Evolutionary conservation across 2,797 vertebrate species (phyloP).

Genomic region (Premnoplex brunnescens): DNA sequence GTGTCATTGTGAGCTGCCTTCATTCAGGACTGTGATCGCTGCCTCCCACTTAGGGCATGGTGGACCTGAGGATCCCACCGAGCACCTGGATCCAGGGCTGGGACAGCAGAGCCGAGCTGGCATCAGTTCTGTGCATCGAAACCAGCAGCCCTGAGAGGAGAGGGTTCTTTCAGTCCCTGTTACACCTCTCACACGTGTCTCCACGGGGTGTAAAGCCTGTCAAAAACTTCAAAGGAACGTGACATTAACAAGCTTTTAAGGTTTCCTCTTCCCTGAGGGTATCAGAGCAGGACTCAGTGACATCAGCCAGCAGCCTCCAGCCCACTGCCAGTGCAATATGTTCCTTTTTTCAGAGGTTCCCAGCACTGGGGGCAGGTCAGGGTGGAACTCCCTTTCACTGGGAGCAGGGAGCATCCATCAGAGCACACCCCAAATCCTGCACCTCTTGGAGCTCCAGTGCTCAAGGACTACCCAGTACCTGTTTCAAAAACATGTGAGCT

Average conservation of each 20-base stretch:
- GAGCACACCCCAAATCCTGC: background rate
- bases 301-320: background rate
- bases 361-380: background rate
- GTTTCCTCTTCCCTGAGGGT: background rate
- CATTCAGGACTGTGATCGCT: background rate
- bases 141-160: fast-evolving
- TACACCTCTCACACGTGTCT: background rate
- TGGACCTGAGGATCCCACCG: background rate
- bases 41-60: background rate
- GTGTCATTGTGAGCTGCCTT: background rate
- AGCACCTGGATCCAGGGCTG: background rate
- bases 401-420: background rate
- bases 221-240: background rate
- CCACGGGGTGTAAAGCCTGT: background rate
- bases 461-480: background rate
- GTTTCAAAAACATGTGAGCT: background rate
- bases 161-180: background rate
- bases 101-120: background rate
- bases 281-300: background rate
- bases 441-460: background rate
- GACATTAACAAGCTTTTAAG: background rate
- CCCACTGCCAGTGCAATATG: background rate
- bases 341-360: background rate
- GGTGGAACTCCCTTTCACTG: background rate
- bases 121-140: background rate